phyloP scores from a whole-genome alignment of 2,888 invertebrate genomes.

The Zeuzera pyrina region DNA sequence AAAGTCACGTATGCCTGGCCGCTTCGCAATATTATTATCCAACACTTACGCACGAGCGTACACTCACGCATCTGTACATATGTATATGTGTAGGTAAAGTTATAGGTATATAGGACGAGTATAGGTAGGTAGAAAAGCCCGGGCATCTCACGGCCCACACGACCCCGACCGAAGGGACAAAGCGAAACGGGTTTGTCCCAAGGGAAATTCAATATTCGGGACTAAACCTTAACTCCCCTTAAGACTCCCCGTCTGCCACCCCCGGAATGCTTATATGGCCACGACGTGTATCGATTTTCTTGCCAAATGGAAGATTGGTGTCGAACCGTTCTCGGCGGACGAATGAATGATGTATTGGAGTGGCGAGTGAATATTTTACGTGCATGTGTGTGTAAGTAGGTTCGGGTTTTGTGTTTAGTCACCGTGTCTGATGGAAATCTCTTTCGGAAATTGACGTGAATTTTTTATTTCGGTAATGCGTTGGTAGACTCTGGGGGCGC shows the following conservation, averaged over 20 bases:
- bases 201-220: constrained; percentile 76
- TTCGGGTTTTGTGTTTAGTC: constrained; percentile 55
- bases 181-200: constrained; percentile 74
- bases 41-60: constrained; percentile 62
- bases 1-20: constrained; percentile 65
- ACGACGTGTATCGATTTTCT: constrained; percentile 73
- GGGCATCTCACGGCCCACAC: constrained; percentile 65
- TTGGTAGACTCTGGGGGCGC: constrained; percentile 24
- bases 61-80: constrained; percentile 27
- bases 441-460: constrained; percentile 52
- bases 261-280: constrained; percentile 74
- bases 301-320: constrained; percentile 74
- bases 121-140: constrained; percentile 40
- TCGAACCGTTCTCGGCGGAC: constrained; percentile 67
- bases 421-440: constrained; percentile 58
- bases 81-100: constrained; percentile 16
- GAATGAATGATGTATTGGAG: constrained; percentile 70
- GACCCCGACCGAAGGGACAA: constrained; percentile 71
- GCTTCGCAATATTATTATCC: constrained; percentile 68
- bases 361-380: constrained; percentile 64
- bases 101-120: constrained; percentile 7
- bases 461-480: constrained; percentile 67
- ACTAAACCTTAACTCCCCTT: constrained; percentile 74
- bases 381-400: constrained; percentile 38
- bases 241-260: constrained; percentile 68